phyloP scores from a whole-genome alignment of 2,113 vertebrate genomes.

The Circaetus gallicus region DNA sequence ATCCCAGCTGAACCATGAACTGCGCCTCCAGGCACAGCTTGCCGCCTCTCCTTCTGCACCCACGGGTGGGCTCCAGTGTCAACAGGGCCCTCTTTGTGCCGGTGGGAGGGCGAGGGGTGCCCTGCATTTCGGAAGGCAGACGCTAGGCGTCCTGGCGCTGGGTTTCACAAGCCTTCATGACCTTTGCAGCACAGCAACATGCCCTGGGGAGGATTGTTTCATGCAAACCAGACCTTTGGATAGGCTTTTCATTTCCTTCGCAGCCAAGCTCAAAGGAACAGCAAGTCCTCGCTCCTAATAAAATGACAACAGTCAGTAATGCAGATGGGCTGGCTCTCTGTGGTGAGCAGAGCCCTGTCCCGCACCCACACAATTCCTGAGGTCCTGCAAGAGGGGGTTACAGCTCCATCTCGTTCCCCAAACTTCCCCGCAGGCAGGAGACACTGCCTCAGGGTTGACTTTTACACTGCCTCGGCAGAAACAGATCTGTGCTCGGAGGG shows the following conservation, averaged over 20 bases:
- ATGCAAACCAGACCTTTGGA: slow-evolving; percentile 54
- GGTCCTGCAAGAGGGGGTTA: neutral
- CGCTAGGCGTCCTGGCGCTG: neutral
- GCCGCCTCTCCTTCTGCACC: neutral
- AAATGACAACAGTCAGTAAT: slow-evolving; percentile 10
- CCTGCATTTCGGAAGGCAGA: neutral
- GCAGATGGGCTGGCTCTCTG: neutral
- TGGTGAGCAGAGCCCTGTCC: neutral
- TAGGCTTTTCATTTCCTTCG: slow-evolving; percentile 45
- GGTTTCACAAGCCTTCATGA: slow-evolving; percentile 25
- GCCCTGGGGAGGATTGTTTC: slow-evolving; percentile 51
- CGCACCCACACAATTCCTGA: neutral
- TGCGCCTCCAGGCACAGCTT: neutral
- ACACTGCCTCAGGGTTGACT: neutral
- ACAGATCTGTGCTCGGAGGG: rapidly evolving
- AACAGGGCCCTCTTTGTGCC: neutral
- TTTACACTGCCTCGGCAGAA: neutral
- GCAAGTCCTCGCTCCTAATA: neutral
- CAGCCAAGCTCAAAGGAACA: slow-evolving; percentile 36
- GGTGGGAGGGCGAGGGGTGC: neutral
- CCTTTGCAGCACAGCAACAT: slow-evolving; percentile 11
- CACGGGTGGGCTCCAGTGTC: neutral
- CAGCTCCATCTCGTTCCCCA: neutral
- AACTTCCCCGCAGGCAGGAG: neutral
- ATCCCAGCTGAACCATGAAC: neutral